Base-by-base conservation (phyloP, 2,888 invertebrate species). In the Trissolcus japonicus region DNA sequence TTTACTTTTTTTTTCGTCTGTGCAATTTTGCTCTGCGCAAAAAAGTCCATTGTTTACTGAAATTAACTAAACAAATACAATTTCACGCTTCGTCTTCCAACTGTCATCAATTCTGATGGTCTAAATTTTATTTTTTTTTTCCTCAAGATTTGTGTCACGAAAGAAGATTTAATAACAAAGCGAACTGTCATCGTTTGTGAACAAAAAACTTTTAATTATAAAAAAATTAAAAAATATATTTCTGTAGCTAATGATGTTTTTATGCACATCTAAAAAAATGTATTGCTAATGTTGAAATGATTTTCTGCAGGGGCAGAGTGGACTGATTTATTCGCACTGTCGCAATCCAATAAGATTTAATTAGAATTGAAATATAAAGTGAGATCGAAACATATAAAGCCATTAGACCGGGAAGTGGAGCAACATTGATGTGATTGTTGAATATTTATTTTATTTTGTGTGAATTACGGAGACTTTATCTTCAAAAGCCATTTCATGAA, bases 1-100 rank as follows among this genome's bases (percentile, higher is more conserved):
- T 82, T 82, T 78, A 77, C 77, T 77, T 80, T 76, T 65, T 77
- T 73, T 69, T 51, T n/a, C n/a, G 50, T 61, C 53, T 55, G 21
- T 40, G 14, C 56, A 54, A 17, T 29, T 40, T 54, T 40, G n/a
- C n/a, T 1, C 46, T 16, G 6, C 29, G 63, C 43, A 53, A 69
- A 62, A 74, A 59, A 4, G 14, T n/a, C n/a, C 46, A 16, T 46
- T 46, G n/a, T 46, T 46, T 46, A 14, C 46, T 46, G n/a, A 11
- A 35, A 57, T 66, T 57, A 51, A 35, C 56, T 40, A 41, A 57
- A 51, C 41, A 50, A 46, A 16, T 46, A 16, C 21, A 59, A 67
- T 67, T 67, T 67, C 59, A 67, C 53, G 67, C 57, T 51, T 51
- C 43, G 25, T 11, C 17, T 48, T 29, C 43, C 46, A 9, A 9